Base-by-base conservation (phyloP, 2,113 vertebrate genomes). In the Aix galericulata region DNA sequence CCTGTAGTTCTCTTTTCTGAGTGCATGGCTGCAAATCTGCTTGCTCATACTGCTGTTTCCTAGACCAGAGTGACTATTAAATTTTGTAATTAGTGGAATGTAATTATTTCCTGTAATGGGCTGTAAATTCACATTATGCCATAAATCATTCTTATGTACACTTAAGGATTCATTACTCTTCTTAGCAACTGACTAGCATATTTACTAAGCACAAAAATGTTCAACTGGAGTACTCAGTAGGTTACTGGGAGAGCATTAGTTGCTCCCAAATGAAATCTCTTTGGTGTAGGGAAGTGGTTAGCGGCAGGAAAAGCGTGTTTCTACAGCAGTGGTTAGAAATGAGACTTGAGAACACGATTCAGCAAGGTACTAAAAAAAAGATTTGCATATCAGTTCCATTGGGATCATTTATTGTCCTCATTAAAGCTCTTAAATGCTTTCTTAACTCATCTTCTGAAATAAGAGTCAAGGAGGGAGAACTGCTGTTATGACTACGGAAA, bases 61-160 rank as follows among this genome's bases (percentile, higher is more conserved):
- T 56, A 88, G 63, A 64, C 79, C 85, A 72, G 59, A 95, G 63
- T 63, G 55, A 89, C 64, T 95, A 95, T 94, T 95, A 95, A 63
- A 63, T 95, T 96, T 89, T 85, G 52, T 68, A 94, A 97, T 96
- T 95, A 95, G 95, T 74, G 52, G 82, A 93, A 86, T 78, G 87
- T 81, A 94, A 96, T 96, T 96, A 96, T 94, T 97, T 94, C 50
- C 85, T 0, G 1, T 94, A 95, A 88, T 89, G 89, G 87, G 68
- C 72, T 91, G 79, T 89, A 95, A 95, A 93, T 94, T 93, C 91
- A 74, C 82, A 86, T 88, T 77, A 89, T 91, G 67, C 55, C 59
- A 91, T 97, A 95, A 96, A 96, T 97, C 94, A 93, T 95, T 94
- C 82, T 91, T 91, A 91, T 89, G 82, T 67, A 87, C 84, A 56